Percentiles rank a stretch among this genome's conserved stretches.
Evolutionary conservation across 2,113 vertebrate genomes (phyloP).

Genomic region (Paramisgurnus dabryanus): DNA sequence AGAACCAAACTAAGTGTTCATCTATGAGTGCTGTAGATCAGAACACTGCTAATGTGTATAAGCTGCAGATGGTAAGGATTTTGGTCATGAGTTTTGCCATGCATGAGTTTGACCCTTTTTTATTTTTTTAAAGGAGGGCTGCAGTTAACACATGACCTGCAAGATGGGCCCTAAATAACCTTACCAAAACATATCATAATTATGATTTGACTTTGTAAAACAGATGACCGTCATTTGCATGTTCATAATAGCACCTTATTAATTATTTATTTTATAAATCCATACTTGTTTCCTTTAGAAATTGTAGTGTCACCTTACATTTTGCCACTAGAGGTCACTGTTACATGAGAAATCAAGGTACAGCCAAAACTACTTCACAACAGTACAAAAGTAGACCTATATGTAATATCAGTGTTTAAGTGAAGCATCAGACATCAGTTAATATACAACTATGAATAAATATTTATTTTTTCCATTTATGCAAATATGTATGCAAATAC

Average conservation of each 20-base stretch:
- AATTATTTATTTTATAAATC: not conserved
- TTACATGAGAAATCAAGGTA: conserved; percentile 35
- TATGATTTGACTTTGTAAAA: too few relatives aligned
- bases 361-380: not conserved
- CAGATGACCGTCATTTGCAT: too few relatives aligned
- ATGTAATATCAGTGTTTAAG: not conserved
- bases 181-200: not conserved
- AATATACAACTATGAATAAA: too few relatives aligned
- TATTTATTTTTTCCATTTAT: too few relatives aligned
- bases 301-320: not conserved
- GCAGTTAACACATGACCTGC: not conserved
- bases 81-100: too few relatives aligned
- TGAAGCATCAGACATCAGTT: not conserved
- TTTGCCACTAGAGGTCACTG: conserved; percentile 56
- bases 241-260: too few relatives aligned
- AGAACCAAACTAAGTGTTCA: conserved; percentile 10
- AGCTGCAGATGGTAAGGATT: not conserved
- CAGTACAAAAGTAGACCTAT: not conserved
- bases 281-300: not conserved
- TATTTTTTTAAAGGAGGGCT: not conserved
- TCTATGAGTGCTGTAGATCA: not conserved
- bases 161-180: not conserved
- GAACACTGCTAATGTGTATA: not conserved
- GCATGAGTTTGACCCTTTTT: not conserved
- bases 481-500: too few relatives aligned